phyloP scores from a whole-genome alignment of 2,797 vertebrate genomes.

The Sardinella longiceps region DNA sequence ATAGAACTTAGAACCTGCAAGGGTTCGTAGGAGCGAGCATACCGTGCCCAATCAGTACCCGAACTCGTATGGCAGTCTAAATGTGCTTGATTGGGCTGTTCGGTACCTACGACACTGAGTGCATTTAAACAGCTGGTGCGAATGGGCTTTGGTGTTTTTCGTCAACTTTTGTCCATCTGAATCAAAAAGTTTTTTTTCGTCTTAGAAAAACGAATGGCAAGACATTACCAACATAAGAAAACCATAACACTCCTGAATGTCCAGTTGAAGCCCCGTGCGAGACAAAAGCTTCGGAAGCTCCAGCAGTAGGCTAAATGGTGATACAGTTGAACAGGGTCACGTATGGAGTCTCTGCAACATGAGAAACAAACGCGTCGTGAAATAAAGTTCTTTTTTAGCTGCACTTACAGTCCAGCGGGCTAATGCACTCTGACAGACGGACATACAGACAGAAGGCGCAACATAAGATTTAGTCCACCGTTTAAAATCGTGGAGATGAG shows the following conservation, averaged over 20 bases:
- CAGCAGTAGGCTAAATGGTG: constrained; percentile 30
- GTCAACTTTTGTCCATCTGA: neutral
- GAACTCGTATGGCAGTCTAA: constrained; percentile 43
- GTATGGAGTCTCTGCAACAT: constrained; percentile 52
- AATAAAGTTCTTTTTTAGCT: constrained; percentile 66
- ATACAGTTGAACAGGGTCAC: constrained; percentile 36
- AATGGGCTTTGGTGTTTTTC: constrained; percentile 42
- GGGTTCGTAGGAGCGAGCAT: constrained; percentile 54
- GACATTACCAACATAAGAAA: neutral
- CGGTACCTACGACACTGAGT: constrained; percentile 61
- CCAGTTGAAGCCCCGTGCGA: constrained; percentile 44
- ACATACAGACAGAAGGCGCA: constrained; percentile 63
- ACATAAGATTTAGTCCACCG: constrained; percentile 55
- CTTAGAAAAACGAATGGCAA: neutral
- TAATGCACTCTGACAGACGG: constrained; percentile 60
- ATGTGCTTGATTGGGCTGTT: constrained; percentile 59
- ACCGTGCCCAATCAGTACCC: constrained; percentile 65
- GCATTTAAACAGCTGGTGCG: constrained; percentile 60
- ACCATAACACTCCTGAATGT: neutral
- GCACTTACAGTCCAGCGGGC: constrained; percentile 66
- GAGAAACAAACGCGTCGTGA: constrained; percentile 46
- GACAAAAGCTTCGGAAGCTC: constrained; percentile 39
- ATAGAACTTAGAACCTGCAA: constrained; percentile 59
- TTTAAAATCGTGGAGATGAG: constrained; percentile 59
- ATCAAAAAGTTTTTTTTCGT: neutral